Percentiles rank a stretch among this genome's conserved stretches.
phyloP scores from a whole-genome alignment of 2,888 invertebrate genomes.

The Eupithecia centaureata region DNA sequence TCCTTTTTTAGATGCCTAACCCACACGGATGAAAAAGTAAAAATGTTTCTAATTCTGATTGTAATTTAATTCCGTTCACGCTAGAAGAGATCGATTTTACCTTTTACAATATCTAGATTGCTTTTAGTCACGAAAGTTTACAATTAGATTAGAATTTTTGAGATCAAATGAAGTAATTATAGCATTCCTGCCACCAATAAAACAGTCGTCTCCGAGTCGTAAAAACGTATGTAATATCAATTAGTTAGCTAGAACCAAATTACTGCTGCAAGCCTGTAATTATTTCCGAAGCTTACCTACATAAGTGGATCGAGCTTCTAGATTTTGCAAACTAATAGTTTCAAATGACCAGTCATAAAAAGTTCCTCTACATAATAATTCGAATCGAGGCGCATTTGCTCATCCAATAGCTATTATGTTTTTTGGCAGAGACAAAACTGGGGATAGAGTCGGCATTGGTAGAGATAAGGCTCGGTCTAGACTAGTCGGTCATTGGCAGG shows the following conservation, averaged over 20 bases:
- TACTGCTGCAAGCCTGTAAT: constrained; percentile 63
- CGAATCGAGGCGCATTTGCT: constrained; percentile 60
- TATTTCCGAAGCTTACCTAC: constrained; percentile 58
- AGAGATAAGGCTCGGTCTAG: constrained; percentile 64
- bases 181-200: constrained; percentile 36
- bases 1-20: constrained; percentile 46
- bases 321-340: constrained; percentile 66
- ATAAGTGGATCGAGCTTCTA: constrained; percentile 56
- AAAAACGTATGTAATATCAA: constrained; percentile 66
- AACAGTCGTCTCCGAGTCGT: constrained; percentile 48
- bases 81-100: constrained; percentile 47
- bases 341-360: constrained; percentile 65
- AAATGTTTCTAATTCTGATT: constrained; percentile 58
- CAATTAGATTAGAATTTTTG: constrained; percentile 35
- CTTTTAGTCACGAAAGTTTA: constrained; percentile 40
- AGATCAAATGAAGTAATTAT: constrained; percentile 42
- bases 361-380: constrained; percentile 53
- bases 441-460: constrained; percentile 39
- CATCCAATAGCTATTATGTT: constrained; percentile 69
- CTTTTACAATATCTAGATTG: constrained; percentile 37
- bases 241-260: constrained; percentile 64
- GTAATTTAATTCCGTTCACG: constrained; percentile 63
- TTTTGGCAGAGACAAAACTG: constrained; percentile 60
- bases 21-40: constrained; percentile 45
- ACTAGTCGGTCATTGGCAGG: constrained; percentile 76